Evolutionary conservation across 2,113 vertebrate genomes (phyloP).

Genomic region (Anseranas semipalmata): DNA sequence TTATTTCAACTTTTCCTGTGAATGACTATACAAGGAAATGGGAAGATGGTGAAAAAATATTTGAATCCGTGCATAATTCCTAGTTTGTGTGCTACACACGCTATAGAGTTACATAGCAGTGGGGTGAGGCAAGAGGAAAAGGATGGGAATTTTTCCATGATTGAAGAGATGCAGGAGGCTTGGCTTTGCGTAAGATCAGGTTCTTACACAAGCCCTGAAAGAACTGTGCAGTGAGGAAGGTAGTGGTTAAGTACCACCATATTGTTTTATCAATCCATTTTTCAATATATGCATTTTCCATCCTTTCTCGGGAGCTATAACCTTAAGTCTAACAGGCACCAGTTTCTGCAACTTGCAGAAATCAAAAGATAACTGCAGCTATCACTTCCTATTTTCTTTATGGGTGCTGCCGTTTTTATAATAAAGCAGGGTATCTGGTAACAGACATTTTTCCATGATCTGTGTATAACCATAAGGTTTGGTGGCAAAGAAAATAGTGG

Average conservation of each 20-base stretch:
- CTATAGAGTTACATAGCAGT: background rate
- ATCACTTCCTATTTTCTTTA: background rate
- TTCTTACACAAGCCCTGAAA: background rate
- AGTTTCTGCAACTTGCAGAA: background rate
- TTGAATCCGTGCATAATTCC: background rate
- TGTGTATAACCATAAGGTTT: background rate
- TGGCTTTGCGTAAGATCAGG: background rate
- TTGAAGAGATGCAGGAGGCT: background rate
- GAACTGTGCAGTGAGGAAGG: background rate
- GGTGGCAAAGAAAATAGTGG: background rate
- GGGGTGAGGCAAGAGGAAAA: background rate
- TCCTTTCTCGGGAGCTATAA: background rate
- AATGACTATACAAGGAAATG: background rate
- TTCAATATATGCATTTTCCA: background rate
- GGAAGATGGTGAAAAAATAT: background rate
- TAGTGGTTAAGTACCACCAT: background rate
- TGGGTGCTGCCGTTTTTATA: background rate
- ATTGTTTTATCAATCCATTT: background rate
- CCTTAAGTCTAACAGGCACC: background rate
- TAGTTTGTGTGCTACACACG: accelerated
- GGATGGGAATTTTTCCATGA: background rate
- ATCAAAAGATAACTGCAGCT: background rate
- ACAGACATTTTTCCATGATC: background rate
- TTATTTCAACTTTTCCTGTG: background rate
- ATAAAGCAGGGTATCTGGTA: background rate